These are phyloP conservation scores for Diploscapter pachys DNA, from an alignment of 1,140 invertebrate genomes.

Conservation along the genomic window DNA sequence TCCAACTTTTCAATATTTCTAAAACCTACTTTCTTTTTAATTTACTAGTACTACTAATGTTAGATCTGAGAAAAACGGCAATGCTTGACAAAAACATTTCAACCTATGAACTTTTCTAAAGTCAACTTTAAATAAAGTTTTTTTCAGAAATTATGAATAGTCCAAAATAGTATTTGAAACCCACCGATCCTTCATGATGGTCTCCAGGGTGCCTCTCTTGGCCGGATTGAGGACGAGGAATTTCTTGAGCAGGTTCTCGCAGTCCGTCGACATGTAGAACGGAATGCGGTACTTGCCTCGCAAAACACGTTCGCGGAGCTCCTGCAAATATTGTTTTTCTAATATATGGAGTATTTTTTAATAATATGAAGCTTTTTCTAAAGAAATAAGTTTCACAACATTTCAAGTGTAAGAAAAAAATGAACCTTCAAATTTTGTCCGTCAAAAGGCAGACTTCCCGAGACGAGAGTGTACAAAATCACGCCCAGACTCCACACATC, in stretches of 20 bases:
- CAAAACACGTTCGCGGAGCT: conserved; percentile 90
- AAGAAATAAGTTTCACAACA: neutral
- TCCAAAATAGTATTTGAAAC: no score
- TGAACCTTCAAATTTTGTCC: conserved; percentile 82
- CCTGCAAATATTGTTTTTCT: conserved; percentile 57
- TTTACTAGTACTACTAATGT: no score
- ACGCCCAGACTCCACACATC: conserved; percentile 99
- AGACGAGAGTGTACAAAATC: conserved; percentile 97
- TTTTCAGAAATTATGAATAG: no score
- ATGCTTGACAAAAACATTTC: no score
- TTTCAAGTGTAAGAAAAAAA: conserved; percentile 6
- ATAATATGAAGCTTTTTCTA: no score
- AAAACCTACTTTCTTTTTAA: no score
- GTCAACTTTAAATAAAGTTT: no score
- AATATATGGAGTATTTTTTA: neutral
- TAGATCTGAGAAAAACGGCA: no score
- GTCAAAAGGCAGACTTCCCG: conserved; percentile 97
- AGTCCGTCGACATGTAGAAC: conserved; percentile 99
- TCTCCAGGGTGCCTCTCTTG: conserved; percentile 93
- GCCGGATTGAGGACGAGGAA: conserved; percentile 98
- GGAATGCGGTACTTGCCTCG: conserved; percentile 98
- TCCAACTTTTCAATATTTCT: neutral
- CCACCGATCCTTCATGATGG: conserved; percentile 61
- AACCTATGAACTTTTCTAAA: no score
- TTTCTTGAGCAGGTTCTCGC: conserved; percentile 98